Evolutionary conservation across 1,140 invertebrate species (phyloP).

Genomic region (Phocides pigmalion): DNA sequence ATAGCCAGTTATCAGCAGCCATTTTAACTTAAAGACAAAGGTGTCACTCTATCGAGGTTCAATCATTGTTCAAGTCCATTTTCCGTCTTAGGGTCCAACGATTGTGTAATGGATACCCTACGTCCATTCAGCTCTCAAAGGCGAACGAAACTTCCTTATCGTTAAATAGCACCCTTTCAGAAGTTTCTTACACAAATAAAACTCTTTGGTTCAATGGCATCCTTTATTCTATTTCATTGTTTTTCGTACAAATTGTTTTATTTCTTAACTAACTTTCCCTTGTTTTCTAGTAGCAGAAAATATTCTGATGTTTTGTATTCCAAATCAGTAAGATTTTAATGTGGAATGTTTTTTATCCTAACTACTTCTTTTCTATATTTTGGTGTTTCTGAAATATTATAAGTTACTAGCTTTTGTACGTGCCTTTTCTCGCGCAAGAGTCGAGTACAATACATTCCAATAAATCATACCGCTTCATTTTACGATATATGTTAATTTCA

Average conservation of each 20-base stretch:
- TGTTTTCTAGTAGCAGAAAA: no score
- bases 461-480: no score
- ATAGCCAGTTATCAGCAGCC: conserved; percentile 6
- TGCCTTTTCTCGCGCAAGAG: no score
- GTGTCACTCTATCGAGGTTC: conserved; percentile 20
- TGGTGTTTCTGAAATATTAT: no score
- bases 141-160: conserved; percentile 49
- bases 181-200: conserved; percentile 55
- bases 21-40: conserved; percentile 11
- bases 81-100: conserved; percentile 22
- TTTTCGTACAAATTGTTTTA: conserved; percentile 48
- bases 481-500: no score
- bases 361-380: no score
- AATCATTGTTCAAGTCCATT: conserved; percentile 34
- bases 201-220: conserved; percentile 37
- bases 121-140: conserved; percentile 22
- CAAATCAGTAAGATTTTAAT: no score
- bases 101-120: conserved; percentile 27
- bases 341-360: no score
- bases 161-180: conserved; percentile 53
- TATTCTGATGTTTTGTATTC: no score
- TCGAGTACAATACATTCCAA: no score
- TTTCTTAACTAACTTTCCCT: conserved; percentile 24
- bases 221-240: conserved; percentile 49
- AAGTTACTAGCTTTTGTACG: no score